These are phyloP conservation scores for Acanthopagrus latus DNA, from an alignment of 2,797 vertebrate genomes.

Conservation along the genomic window DNA sequence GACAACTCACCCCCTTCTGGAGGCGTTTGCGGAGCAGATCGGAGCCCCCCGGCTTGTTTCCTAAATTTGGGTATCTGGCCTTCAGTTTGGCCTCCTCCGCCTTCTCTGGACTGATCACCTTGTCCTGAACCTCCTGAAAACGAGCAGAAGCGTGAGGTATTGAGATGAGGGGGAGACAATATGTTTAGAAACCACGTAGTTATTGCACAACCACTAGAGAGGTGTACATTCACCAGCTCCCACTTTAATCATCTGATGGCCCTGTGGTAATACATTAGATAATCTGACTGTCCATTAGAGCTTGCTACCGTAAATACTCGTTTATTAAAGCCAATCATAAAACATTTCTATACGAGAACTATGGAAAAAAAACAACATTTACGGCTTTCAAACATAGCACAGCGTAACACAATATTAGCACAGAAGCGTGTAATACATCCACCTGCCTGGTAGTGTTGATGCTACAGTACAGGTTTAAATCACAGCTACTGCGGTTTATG, in stretches of 20 bases:
- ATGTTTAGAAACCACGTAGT: background rate
- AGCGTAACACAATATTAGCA: background rate
- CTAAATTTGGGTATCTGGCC: slow-evolving; percentile 96
- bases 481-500: background rate
- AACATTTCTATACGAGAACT: background rate
- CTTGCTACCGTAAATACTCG: background rate
- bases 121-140: slow-evolving; percentile 93
- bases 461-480: background rate
- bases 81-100: slow-evolving; percentile 98
- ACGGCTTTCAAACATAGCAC: background rate
- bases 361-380: background rate
- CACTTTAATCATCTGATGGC: slow-evolving; percentile 10
- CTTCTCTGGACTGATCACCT: slow-evolving; percentile 94
- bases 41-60: slow-evolving; percentile 96
- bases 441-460: background rate
- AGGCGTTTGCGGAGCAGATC: slow-evolving; percentile 98
- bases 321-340: background rate
- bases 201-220: background rate
- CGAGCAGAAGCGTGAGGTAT: slow-evolving; percentile 3
- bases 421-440: background rate
- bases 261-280: background rate
- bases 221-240: background rate
- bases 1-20: slow-evolving; percentile 94
- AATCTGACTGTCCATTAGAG: background rate
- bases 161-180: too few species aligned